Base-by-base conservation (phyloP, 1,140 invertebrate species). In the Neuroterus valhalla region DNA sequence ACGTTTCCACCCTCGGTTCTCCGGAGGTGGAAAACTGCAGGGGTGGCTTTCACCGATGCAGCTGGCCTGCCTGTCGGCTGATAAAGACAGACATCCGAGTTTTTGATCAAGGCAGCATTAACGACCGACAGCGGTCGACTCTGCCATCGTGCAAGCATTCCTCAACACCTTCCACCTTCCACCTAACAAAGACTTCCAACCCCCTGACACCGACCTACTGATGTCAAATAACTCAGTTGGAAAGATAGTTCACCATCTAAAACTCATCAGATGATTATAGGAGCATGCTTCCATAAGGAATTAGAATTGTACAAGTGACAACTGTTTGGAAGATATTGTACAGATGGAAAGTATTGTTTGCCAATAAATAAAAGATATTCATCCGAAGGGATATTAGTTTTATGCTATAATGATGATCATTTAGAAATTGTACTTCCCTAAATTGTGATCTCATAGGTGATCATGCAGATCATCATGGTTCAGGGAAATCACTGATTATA, bases 1-100 rank as follows among this genome's bases (percentile, higher is more conserved):
- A 74, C 26, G 26, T 43, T 17, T 73, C 75, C 76, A 74, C 26
- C 43, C 48, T 17, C 52, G 67, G 21, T 48, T 69, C 69, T 68
- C 68, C 68, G 68, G 77, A 31, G 75, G 68, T 74, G 72, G 72
- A 68, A 75, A 75, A 72, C 69, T 45, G 74, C 70, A 73, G 76
- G 71, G 79, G 80, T 74, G 76, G 71, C 72, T 76, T 68, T 78
- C 73, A 77, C 78, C 74, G 72, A 76, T 72, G 72, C 73, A 31
- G 74, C 70, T 80, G 77, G 79, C 79, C 75, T 80, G 84, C 76
- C 76, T 76, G 76, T 78, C 31, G 81, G 75, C 83, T 82, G 85
- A 85, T 85, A 87, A 86, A 81, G 86, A 86, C 84, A 80, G 83
- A 85, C 77, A 77, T 82, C 79, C 83, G 76, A 76, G 78, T 82